Evolutionary conservation across 2,113 vertebrate genomes (phyloP).

Genomic region (Saguinus imperator): DNA sequence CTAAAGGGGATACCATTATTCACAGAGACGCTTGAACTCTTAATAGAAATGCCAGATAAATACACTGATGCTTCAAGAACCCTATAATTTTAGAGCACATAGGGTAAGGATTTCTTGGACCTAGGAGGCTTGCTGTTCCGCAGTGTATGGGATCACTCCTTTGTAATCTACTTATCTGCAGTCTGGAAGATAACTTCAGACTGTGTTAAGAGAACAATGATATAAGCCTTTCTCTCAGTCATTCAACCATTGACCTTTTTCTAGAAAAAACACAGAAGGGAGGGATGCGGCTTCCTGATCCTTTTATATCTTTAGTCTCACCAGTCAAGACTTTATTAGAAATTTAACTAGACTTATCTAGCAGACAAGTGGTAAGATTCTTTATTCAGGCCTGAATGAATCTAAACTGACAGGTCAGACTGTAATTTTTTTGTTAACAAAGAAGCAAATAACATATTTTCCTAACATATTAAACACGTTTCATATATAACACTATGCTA

Average conservation of each 20-base stretch:
- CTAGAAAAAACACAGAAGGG: conserved; percentile 27
- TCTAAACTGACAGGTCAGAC: not conserved
- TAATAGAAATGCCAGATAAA: conserved; percentile 30
- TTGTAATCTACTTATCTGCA: conserved; percentile 35
- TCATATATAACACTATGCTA: conserved; percentile 39
- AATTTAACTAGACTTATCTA: conserved; percentile 45
- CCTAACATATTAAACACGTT: conserved; percentile 11
- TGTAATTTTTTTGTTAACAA: not conserved
- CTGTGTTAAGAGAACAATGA: conserved; percentile 39
- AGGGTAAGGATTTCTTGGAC: conserved; percentile 40
- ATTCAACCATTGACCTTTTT: conserved; percentile 27
- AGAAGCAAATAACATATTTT: conserved; percentile 31
- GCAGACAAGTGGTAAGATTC: not conserved
- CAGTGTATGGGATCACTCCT: not conserved
- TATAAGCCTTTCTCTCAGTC: not conserved
- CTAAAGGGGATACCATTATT: not conserved
- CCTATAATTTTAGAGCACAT: not conserved
- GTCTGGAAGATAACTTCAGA: conserved; percentile 43
- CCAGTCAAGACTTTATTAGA: conserved; percentile 49
- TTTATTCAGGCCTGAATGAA: conserved; percentile 18
- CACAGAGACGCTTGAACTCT: not conserved
- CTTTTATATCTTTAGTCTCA: conserved; percentile 47
- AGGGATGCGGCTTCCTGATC: conserved; percentile 25
- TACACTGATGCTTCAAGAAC: not conserved
- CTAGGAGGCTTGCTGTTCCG: not conserved